Conservation (phyloP, 2,888 invertebrate genomes). For the Amaurobius ferox region DNA sequence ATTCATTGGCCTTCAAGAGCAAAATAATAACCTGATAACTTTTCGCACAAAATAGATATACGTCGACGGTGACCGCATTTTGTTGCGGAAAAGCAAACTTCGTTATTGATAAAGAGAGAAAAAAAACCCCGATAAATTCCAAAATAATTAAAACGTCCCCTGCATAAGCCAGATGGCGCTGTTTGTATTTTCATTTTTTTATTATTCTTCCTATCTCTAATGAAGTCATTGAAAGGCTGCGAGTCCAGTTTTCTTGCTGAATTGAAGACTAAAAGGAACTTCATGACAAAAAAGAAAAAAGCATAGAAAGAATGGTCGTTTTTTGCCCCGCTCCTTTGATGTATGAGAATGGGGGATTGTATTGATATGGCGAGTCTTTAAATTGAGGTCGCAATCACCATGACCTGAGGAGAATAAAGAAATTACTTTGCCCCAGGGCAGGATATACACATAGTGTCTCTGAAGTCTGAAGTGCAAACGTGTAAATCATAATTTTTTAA, state of each 20-base stretch:
- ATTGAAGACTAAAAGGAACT: background rate
- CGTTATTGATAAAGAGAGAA: no score
- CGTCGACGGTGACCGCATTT: no score
- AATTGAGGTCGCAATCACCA: background rate
- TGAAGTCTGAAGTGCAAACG: no score
- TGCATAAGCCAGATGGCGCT: constrained; percentile 46
- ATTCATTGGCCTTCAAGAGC: no score
- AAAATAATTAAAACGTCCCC: constrained; percentile 30
- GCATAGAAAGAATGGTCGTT: background rate
- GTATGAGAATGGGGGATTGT: background rate
- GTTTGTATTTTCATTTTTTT: background rate
- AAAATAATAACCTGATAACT: no score
- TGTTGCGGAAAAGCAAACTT: no score
- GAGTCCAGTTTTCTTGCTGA: background rate
- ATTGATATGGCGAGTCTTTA: background rate
- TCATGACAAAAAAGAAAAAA: background rate
- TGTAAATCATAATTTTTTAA: no score
- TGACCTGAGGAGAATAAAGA: no score
- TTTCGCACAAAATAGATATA: no score
- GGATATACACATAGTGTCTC: no score
- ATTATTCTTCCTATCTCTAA: background rate
- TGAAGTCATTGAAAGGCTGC: constrained; percentile 3
- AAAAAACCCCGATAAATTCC: background rate
- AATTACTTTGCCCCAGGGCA: no score
- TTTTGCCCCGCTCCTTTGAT: background rate